Conservation (phyloP, 2,113 vertebrate genomes). For the Muscicapa adusta region DNA sequence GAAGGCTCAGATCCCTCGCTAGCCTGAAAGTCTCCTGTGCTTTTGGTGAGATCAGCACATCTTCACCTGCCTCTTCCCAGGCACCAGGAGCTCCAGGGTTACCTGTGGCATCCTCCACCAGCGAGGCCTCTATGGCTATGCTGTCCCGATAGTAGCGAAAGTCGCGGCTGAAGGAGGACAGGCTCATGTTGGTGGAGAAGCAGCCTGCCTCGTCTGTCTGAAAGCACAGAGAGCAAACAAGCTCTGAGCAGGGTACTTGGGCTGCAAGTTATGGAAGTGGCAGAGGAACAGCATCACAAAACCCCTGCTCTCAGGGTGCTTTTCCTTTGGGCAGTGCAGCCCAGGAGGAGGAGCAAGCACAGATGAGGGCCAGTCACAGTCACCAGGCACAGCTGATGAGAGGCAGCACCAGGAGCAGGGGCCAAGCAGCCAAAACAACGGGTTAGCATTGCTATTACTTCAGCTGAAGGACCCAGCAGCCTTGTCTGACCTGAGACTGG, state of each 20-base stretch:
- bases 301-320: not conserved
- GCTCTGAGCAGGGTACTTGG: not conserved
- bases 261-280: accelerated
- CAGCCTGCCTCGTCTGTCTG: constrained; percentile 69
- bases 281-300: not conserved
- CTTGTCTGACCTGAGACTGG: not conserved
- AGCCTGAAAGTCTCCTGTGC: not conserved
- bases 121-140: not conserved
- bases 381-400: not conserved
- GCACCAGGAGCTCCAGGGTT: not conserved
- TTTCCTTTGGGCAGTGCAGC: not conserved
- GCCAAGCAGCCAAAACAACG: not conserved
- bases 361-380: not conserved
- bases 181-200: constrained; percentile 39
- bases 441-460: not conserved
- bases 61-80: not conserved
- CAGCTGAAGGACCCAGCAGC: not conserved
- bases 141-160: not conserved
- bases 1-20: not conserved
- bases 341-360: not conserved
- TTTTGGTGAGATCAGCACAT: not conserved
- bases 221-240: not conserved
- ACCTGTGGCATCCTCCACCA: constrained; percentile 67
- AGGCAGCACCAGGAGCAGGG: not conserved
- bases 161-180: constrained; percentile 51